phyloP scores from a whole-genome alignment of 2,113 vertebrate genomes.

The Cochlearius cochlearius region DNA sequence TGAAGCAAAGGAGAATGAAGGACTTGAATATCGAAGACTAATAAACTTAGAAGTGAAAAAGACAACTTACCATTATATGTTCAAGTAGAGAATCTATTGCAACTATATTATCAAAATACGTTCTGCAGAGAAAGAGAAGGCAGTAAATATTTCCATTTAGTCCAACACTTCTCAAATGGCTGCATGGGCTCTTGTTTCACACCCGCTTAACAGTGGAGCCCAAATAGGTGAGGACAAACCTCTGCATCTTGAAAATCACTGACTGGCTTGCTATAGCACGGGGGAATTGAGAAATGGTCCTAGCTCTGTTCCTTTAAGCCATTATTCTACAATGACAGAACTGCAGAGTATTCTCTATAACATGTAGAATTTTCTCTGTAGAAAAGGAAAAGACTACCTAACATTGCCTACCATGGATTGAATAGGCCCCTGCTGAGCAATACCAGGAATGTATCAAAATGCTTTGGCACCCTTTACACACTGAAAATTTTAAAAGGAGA shows the following conservation, averaged over 20 bases:
- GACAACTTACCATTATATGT: conserved; percentile 96
- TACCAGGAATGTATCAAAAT: neutral
- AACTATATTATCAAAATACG: conserved; percentile 99
- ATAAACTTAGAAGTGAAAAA: neutral
- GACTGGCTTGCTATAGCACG: neutral
- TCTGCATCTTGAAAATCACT: neutral
- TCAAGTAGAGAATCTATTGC: conserved; percentile 99
- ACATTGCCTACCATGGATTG: neutral
- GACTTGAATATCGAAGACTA: neutral
- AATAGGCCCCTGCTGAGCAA: neutral
- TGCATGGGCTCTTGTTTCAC: neutral
- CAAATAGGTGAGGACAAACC: neutral
- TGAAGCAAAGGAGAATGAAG: neutral
- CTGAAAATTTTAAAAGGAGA: neutral
- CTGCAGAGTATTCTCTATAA: neutral
- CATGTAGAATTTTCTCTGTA: neutral
- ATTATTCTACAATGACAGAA: neutral
- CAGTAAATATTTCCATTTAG: neutral
- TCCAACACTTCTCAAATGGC: neutral
- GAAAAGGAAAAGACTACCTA: neutral
- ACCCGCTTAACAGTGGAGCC: neutral
- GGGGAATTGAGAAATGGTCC: neutral
- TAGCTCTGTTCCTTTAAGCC: neutral
- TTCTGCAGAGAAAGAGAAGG: conserved; percentile 83
- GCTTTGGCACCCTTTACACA: neutral